Evolutionary conservation across 2,888 invertebrate genomes (phyloP), one percentile per base, ranked within the genome.

Genomic region (Heteropelma amictum): DNA sequence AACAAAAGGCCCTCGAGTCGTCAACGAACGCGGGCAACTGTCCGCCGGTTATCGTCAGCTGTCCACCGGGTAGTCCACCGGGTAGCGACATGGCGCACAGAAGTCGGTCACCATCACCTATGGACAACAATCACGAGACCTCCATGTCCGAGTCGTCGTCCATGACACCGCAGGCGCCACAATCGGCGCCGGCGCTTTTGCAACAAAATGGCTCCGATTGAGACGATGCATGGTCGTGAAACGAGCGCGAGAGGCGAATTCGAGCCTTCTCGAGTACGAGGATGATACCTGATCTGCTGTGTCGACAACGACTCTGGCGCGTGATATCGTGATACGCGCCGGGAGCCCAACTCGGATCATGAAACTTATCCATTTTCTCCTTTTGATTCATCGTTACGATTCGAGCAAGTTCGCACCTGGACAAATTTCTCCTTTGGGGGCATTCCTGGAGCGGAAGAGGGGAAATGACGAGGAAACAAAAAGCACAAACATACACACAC

Each of bases 121-220:
- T 81, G 40, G 82, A 82, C 42, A 77, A 83, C 51, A 82, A 83
- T 72, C 85, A 87, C 74, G 81, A 82, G 40, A 74, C 64, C 10
- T 71, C 77, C 14, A 60, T 68, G 7, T 71, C 77, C 14, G 60
- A 67, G 7, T 63, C 70, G 10, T 63, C 75, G 38, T 78, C 83
- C 54, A 61, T 83, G 77, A 89, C 92, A 70, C 90, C 91, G 87
- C 92, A 90, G 85, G 91, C 92, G 80, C 92, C 92, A 80, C 92
- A 90, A 89, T 92, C 92, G 58, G 90, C 92, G 72, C 89, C 94
- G 80, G 93, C 93, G 84, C 90, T 94, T 77, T 90, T 94, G 70
- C 94, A 94, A 83, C 95, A 95, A 88, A 95, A 95, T 89, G 94
- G 95, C 81, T 94, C 95, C 89, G 95, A 95, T 91, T 95, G 93